Percentiles rank a stretch among this genome's conserved stretches.
Conservation (phyloP, 2,113 vertebrate genomes). For the Larimichthys crocea region DNA sequence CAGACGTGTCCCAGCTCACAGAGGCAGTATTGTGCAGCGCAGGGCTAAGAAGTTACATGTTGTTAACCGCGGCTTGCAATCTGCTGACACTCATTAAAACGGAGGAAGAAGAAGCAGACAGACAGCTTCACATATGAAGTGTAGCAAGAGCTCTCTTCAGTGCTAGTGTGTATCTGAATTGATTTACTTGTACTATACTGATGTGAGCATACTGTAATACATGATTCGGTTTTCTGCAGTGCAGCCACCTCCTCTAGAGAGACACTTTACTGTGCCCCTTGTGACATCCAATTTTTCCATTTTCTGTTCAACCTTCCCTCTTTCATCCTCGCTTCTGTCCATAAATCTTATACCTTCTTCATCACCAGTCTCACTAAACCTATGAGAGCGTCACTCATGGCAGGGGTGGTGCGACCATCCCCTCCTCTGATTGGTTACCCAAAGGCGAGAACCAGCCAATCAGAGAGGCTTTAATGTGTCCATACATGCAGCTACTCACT, state of each 20-base stretch:
- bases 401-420: neutral
- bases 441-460: neutral
- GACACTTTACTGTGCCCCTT: neutral
- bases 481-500: too few species aligned
- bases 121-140: neutral
- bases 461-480: neutral
- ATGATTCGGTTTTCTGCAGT: constrained; percentile 9
- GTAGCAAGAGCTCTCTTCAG: neutral
- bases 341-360: neutral
- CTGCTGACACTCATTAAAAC: constrained; percentile 52
- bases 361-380: neutral
- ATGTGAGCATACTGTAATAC: neutral
- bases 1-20: constrained; percentile 36
- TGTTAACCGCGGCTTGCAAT: constrained; percentile 37
- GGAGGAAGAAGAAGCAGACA: constrained; percentile 4
- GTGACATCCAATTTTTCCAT: neutral
- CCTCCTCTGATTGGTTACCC: constrained; percentile 24
- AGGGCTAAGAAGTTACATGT: neutral
- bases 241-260: neutral
- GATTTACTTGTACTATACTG: neutral
- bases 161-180: neutral
- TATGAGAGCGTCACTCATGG: neutral
- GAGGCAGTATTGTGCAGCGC: constrained; percentile 52
- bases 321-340: neutral
- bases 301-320: too few species aligned